phyloP scores from a whole-genome alignment of 2,797 vertebrate genomes.

The Acanthurus leucopareius region DNA sequence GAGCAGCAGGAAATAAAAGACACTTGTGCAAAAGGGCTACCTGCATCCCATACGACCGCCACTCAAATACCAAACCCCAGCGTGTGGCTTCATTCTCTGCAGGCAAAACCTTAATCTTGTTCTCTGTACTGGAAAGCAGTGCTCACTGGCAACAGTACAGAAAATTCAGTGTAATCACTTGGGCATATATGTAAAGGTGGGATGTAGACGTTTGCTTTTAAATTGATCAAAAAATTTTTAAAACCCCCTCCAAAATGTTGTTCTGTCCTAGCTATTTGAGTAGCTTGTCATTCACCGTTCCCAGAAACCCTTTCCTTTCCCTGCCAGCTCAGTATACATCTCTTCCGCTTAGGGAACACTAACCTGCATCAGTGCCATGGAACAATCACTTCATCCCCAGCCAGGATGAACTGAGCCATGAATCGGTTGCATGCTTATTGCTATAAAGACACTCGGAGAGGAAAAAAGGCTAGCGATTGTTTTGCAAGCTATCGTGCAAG shows the following conservation, averaged over 20 bases:
- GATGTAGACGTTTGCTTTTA: slow-evolving; percentile 67
- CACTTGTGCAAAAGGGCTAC: slow-evolving; percentile 88
- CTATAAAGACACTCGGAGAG: slow-evolving; percentile 93
- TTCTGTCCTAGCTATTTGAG: slow-evolving; percentile 73
- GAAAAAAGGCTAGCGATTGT: slow-evolving; percentile 84
- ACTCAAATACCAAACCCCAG: slow-evolving; percentile 24
- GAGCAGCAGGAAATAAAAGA: slow-evolving; percentile 83
- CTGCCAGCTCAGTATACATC: slow-evolving; percentile 65
- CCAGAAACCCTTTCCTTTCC: slow-evolving; percentile 62
- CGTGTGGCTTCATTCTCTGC: slow-evolving; percentile 62
- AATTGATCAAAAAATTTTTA: slow-evolving; percentile 68
- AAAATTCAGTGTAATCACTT: slow-evolving; percentile 86
- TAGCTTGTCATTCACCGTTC: slow-evolving; percentile 74
- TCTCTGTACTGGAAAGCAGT: slow-evolving; percentile 74
- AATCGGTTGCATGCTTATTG: slow-evolving; percentile 97
- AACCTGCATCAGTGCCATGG: slow-evolving; percentile 86
- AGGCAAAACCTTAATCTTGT: slow-evolving; percentile 69
- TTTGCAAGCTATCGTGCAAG: slow-evolving; percentile 94
- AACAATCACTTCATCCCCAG: slow-evolving; percentile 87
- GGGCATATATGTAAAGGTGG: slow-evolving; percentile 57
- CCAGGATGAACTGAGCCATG: slow-evolving; percentile 90
- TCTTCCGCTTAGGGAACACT: slow-evolving; percentile 62
- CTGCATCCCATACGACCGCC: slow-evolving; percentile 68
- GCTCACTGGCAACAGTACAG: slow-evolving; percentile 82
- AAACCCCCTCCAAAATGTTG: slow-evolving; percentile 72